These are phyloP conservation scores for Hofmannophila pseudospretella DNA, from an alignment of 2,888 invertebrate genomes.

Conservation along the genomic window DNA sequence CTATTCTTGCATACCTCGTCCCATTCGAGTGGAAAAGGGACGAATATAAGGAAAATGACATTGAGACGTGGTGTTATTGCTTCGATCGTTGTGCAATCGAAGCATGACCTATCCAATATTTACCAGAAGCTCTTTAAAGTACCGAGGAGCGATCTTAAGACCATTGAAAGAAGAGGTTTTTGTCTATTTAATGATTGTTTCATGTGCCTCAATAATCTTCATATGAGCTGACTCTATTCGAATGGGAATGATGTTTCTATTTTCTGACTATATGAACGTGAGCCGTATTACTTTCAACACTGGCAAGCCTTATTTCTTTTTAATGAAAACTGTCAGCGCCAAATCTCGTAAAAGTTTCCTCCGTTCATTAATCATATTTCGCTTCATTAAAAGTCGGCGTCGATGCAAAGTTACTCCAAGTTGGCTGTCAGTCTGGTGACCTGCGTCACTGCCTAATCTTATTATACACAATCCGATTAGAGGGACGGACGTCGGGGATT, in stretches of 20 bases:
- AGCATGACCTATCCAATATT: constrained; percentile 8
- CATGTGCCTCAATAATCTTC: too few relatives aligned
- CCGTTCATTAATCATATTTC: neutral
- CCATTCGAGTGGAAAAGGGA: constrained; percentile 18
- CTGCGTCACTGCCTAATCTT: constrained; percentile 35
- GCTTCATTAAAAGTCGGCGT: neutral
- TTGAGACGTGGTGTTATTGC: constrained; percentile 15
- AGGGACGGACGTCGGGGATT: constrained; percentile 21
- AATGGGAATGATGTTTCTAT: too few relatives aligned
- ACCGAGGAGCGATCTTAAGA: too few relatives aligned
- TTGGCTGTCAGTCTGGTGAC: constrained; percentile 10
- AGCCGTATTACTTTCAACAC: too few relatives aligned
- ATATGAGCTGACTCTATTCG: too few relatives aligned
- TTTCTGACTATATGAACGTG: too few relatives aligned
- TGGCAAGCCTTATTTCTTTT: too few relatives aligned
- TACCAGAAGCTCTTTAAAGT: too few relatives aligned
- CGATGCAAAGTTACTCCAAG: neutral
- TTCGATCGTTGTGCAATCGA: constrained; percentile 4
- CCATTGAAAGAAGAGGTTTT: too few relatives aligned
- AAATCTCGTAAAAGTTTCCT: neutral
- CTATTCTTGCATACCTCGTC: constrained; percentile 1
- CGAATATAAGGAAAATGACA: constrained; percentile 22
- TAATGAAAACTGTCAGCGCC: neutral
- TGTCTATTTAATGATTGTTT: too few relatives aligned
- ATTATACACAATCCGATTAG: constrained; percentile 54